Evolutionary conservation across 2,888 invertebrate species (phyloP).

Genomic region (Nemurella pictetii): DNA sequence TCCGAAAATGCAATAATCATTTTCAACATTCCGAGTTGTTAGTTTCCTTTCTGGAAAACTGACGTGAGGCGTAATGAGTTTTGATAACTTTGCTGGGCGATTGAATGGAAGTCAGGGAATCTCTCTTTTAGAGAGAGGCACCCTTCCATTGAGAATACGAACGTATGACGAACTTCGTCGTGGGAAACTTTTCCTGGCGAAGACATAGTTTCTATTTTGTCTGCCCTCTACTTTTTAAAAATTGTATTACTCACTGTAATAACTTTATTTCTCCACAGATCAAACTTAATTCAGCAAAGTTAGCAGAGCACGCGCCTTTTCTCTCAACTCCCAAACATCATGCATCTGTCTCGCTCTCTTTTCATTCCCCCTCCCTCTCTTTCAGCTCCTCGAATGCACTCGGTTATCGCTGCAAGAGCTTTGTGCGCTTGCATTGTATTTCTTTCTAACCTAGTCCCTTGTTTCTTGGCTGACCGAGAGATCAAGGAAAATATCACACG

Average conservation of each 20-base stretch:
- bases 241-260: not conserved
- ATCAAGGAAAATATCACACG: too few species aligned
- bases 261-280: conserved; percentile 5
- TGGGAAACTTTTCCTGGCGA: not conserved
- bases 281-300: not conserved
- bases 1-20: not conserved
- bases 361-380: too few species aligned
- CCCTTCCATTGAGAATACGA: not conserved
- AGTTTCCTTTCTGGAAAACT: not conserved
- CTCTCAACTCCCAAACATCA: not conserved
- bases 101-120: not conserved
- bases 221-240: not conserved
- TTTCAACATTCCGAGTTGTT: not conserved
- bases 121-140: not conserved
- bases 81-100: not conserved
- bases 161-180: not conserved
- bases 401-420: too few species aligned
- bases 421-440: too few species aligned
- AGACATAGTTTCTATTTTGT: not conserved
- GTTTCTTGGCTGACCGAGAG: too few species aligned
- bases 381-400: too few species aligned
- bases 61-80: not conserved
- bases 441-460: too few species aligned
- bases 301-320: not conserved
- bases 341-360: not conserved